Evolutionary conservation across 2,888 invertebrate genomes (phyloP), one percentile per base, ranked within the genome.

Genomic region (Onthophagus sagittarius): DNA sequence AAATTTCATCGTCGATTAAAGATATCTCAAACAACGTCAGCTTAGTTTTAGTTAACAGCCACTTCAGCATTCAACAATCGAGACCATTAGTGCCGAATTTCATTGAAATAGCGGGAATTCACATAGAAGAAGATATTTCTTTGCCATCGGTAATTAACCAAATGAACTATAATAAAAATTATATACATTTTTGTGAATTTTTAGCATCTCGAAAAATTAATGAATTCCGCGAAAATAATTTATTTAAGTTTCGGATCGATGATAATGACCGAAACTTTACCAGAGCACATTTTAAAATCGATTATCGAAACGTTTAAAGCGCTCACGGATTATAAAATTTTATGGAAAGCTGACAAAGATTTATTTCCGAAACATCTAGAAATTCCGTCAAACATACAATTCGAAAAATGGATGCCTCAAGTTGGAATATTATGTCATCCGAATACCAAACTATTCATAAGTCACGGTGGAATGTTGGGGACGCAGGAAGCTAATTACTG

Each of bases 191-290:
- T 53, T 64, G 5, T 64, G 11, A 11, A 64, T 64, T 78, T 76
- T 73, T 76, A 81, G 80, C 73, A 80, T 77, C 74, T 80, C 62
- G 76, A 80, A 75, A 75, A 80, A 71, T 80, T 79, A 76, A 77
- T 83, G 70, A 76, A 80, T 62, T 78, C 77, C 53, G 74, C 80
- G 1, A 82, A 85, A 5, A 86, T 89, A 32, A 86, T 89, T 72
- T 89, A 87, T 79, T 88, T 89, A 85, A 88, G 88, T 78, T 87
- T 89, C 77, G 89, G 89, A 11, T 89, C 89, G n/a, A 88, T 89
- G 87, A 85, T 89, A 0, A 83, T 86, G 15, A 87, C 88, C 63
- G 88, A 88, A 79, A 87, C 87, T 0, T 87, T 89, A 76, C 86
- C 88, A 0, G 82, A 82, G 64, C 84, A 86, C 15, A 86, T 84